Evolutionary conservation across 2,797 vertebrate species (phyloP), one percentile per base, ranked within the genome.

Genomic region (Cuculus canorus): DNA sequence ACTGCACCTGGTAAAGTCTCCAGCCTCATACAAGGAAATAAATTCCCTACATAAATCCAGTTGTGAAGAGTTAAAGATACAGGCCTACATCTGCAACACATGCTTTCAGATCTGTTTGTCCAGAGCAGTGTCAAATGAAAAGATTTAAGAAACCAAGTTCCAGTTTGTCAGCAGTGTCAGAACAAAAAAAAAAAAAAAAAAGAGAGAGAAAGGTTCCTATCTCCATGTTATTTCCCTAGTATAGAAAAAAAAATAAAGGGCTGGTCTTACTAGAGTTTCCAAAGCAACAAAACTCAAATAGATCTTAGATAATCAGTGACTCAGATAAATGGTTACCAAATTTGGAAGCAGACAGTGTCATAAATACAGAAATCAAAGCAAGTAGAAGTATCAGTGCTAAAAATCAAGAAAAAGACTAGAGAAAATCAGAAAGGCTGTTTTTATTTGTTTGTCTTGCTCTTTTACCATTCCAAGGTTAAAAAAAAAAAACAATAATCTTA

Each of bases 161-260:
- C 53, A 73, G 10, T 33, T 37, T 78, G 54, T 37, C 57, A 43
- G 14, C 23, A 88, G 22, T 45, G 16, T 28, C 53, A 91, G 63
- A 61, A n/a, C n/a, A n/a, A n/a, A n/a, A n/a, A n/a, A 89, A 91
- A 72, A 63, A 6, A 90, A 89, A 91, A 72, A 63, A 6, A 90
- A 59, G 3, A 65, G 17, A 88, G 7, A 61, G 43, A 73, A 91
- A 82, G 21, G 15, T 88, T 78, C 35, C 33, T 41, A 59, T 37
- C 13, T 23, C 17, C 19, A 4, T 11, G 35, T 60, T 78, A 73
- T 39, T 88, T n/a, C 6, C 25, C 9, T 71, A 9, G 2, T 30
- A 81, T 8, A 53, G 39, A 22, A 79, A 64, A 64, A 52, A 43
- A 47, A 23, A 13, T 14, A 69, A 92, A 66, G 5, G 12, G 5